Evolutionary conservation across 2,797 vertebrate species (phyloP).

Genomic region (Tenualosa ilisha): DNA sequence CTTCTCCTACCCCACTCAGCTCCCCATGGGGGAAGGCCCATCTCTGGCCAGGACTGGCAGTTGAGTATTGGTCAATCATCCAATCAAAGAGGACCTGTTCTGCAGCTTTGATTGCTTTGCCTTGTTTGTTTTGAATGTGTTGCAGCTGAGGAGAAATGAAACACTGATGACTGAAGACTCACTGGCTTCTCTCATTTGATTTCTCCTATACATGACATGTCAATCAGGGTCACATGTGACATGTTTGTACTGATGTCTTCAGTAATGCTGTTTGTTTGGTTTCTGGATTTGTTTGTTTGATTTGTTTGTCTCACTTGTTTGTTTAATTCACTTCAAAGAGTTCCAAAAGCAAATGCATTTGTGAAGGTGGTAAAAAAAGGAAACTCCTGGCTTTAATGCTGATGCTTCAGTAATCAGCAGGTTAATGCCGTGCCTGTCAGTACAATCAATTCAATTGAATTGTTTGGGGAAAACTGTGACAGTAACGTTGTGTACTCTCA

Average conservation of each 20-base stretch:
- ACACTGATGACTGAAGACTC: not conserved
- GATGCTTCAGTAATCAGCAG: not conserved
- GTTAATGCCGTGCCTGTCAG: not conserved
- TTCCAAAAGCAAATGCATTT: not conserved
- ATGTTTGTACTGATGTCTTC: not conserved
- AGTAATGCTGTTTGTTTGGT: not conserved
- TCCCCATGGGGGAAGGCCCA: not conserved
- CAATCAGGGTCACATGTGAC: not conserved
- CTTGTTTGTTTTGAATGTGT: no score
- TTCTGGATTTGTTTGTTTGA: not conserved
- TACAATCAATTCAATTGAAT: constrained; percentile 27
- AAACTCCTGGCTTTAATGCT: not conserved
- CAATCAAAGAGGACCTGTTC: not conserved
- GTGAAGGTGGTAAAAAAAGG: not conserved
- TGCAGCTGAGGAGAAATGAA: no score
- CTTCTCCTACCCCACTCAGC: not conserved
- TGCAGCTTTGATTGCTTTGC: not conserved
- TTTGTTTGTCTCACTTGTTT: not conserved
- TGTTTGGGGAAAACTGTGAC: constrained; percentile 31
- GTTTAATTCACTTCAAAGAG: not conserved
- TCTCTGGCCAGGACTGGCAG: not conserved
- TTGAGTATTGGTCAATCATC: not conserved
- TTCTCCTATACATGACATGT: not conserved
- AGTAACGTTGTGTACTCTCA: constrained; percentile 23
- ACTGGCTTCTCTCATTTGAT: not conserved